Percentiles rank a stretch among this genome's conserved stretches.
These are phyloP conservation scores for Labroides dimidiatus DNA, from an alignment of 2,797 vertebrate species.

Conservation along the genomic window DNA sequence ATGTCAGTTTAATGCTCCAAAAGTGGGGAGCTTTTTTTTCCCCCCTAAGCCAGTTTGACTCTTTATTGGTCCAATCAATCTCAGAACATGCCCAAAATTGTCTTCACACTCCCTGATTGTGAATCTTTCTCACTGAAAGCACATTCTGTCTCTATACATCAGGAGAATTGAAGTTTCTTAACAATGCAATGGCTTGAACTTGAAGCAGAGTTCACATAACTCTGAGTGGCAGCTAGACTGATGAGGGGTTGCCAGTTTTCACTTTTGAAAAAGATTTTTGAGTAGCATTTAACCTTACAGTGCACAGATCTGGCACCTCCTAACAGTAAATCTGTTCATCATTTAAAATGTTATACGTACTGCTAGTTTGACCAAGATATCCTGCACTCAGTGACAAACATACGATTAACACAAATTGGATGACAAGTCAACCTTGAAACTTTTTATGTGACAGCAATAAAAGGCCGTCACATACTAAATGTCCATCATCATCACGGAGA, in stretches of 20 bases:
- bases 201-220: constrained; percentile 31
- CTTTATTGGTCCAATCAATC: constrained; percentile 57
- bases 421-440: not conserved
- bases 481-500: constrained; percentile 58
- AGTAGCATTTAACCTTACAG: not conserved
- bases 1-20: constrained; percentile 58
- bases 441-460: not conserved
- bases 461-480: constrained; percentile 17
- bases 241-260: constrained; percentile 6
- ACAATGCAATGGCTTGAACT: constrained; percentile 19
- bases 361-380: not conserved
- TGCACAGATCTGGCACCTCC: not conserved
- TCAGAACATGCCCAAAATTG: constrained; percentile 54
- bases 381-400: not conserved
- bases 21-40: constrained; percentile 14
- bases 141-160: constrained; percentile 57
- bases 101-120: constrained; percentile 45
- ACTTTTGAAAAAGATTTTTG: constrained; percentile 16
- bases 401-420: not conserved
- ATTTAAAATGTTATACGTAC: not conserved
- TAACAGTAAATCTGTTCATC: not conserved
- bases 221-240: constrained; percentile 25
- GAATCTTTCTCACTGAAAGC: constrained; percentile 31
- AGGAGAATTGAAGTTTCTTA: constrained; percentile 16
- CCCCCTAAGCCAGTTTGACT: constrained; percentile 17